phyloP scores from a whole-genome alignment of 2,797 vertebrate genomes.

The Moxostoma hubbsi region DNA sequence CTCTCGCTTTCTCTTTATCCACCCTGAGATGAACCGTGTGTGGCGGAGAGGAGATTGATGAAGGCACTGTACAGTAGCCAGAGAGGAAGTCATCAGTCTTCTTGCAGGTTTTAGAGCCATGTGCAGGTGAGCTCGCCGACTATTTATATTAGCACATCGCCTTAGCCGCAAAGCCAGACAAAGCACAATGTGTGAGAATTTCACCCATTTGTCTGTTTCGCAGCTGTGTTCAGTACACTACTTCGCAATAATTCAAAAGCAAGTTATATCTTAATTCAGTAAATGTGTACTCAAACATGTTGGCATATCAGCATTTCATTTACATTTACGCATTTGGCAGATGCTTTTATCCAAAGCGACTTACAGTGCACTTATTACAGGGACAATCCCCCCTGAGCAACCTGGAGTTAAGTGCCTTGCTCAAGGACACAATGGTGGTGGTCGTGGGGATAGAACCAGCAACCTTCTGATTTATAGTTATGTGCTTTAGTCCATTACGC shows the following conservation, averaged over 20 bases:
- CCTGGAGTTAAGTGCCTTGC: no score
- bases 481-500: no score
- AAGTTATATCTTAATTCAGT: neutral
- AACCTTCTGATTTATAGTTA: no score
- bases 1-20: neutral
- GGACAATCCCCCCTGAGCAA: no score
- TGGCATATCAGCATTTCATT: no score
- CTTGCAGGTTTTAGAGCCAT: conserved; percentile 52
- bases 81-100: conserved; percentile 71
- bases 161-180: conserved; percentile 68
- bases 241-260: neutral
- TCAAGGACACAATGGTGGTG: no score
- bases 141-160: conserved; percentile 61
- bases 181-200: conserved; percentile 48
- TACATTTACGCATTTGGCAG: no score
- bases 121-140: conserved; percentile 68
- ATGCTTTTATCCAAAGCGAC: no score
- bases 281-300: neutral
- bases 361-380: no score
- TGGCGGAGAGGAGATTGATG: conserved; percentile 54
- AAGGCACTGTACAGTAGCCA: conserved; percentile 65
- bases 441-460: no score
- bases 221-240: conserved; percentile 19
- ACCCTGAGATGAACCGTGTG: conserved; percentile 55
- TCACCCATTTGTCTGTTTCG: conserved; percentile 33